A percentile compares a stretch with the other conserved stretches of the same genome.
Evolutionary conservation across 2,113 vertebrate species (phyloP).

Genomic region (Paralichthys olivaceus): DNA sequence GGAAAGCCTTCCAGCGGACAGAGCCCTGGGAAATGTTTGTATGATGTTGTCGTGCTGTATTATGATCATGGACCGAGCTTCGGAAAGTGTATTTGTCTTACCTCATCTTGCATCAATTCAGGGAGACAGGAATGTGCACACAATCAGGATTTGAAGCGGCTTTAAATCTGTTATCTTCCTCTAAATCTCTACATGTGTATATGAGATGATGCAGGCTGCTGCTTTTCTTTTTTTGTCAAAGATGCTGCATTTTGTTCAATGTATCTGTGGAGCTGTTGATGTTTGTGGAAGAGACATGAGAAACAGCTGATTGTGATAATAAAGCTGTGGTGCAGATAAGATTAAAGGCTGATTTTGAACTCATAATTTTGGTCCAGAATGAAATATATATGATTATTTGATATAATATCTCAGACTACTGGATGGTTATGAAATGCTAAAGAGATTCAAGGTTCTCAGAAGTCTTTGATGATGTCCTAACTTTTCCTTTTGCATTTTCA

Average conservation of each 20-base stretch:
- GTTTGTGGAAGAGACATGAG: background rate
- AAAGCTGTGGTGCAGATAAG: too few species aligned
- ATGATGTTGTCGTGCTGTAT: conserved; percentile 63
- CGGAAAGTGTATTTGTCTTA: conserved; percentile 59
- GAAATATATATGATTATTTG: too few species aligned
- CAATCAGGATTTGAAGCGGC: conserved; percentile 16
- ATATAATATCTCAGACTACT: too few species aligned
- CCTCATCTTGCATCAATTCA: conserved; percentile 28
- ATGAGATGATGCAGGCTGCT: background rate
- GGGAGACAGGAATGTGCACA: conserved; percentile 20
- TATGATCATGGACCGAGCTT: conserved; percentile 55
- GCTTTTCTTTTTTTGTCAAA: conserved; percentile 13
- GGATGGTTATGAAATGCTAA: too few species aligned
- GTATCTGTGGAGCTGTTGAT: too few species aligned
- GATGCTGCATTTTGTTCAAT: background rate
- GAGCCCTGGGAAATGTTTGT: conserved; percentile 75
- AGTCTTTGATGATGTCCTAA: too few species aligned
- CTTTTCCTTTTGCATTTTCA: background rate
- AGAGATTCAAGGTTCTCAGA: too few species aligned
- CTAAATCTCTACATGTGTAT: conserved; percentile 1
- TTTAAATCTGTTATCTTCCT: conserved; percentile 14
- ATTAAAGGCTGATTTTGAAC: too few species aligned
- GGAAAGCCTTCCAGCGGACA: conserved; percentile 72
- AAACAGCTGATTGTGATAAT: background rate
- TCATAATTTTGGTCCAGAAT: too few species aligned